Conservation (phyloP, 2,113 vertebrate genomes). For the Eulacestoma nigropectus region DNA sequence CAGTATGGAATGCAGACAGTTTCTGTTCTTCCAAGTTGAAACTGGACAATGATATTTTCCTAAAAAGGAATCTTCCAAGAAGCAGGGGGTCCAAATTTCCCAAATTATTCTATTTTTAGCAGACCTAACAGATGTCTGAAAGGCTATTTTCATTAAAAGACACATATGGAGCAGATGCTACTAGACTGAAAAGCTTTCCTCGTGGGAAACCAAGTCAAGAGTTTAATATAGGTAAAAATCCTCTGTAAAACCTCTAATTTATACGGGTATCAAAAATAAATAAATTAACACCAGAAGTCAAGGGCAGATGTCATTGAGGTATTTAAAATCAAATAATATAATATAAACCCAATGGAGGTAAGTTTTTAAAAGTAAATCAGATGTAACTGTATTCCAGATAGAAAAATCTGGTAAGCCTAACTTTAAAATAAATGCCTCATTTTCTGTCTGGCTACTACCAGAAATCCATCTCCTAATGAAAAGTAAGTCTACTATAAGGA, state of each 20-base stretch:
- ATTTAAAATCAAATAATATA: neutral
- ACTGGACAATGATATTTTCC: neutral
- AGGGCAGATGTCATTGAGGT: neutral
- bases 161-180: neutral
- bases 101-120: neutral
- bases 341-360: neutral
- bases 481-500: neutral
- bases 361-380: neutral
- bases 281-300: neutral
- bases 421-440: neutral
- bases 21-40: neutral
- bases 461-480: neutral
- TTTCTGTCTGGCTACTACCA: neutral
- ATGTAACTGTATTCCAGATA: neutral
- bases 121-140: neutral
- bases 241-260: neutral
- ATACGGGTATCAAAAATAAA: neutral
- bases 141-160: conserved; percentile 16
- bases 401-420: neutral
- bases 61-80: neutral
- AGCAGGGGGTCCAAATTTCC: neutral
- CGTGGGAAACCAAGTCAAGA: neutral
- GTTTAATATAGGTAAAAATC: neutral
- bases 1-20: neutral
- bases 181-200: neutral